Evolutionary conservation across 1,140 invertebrate genomes (phyloP).

Genomic region (Mycetomoellerius zeteki): DNA sequence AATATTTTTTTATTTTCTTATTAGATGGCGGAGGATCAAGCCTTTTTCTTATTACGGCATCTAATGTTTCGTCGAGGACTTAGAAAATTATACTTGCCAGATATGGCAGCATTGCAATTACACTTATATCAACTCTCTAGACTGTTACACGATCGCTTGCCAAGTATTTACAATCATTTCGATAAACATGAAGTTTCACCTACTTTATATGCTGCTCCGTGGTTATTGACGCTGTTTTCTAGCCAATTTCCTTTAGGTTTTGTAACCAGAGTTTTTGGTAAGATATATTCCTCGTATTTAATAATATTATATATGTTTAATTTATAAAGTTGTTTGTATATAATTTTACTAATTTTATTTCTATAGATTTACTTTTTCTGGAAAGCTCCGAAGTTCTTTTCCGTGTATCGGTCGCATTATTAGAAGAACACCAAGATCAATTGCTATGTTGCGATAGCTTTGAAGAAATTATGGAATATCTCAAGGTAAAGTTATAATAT

Average conservation of each 20-base stretch:
- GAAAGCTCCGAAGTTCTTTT: slow-evolving; percentile 96
- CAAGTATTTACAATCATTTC: slow-evolving; percentile 95
- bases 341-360: slow-evolving; percentile 60
- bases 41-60: slow-evolving; percentile 95
- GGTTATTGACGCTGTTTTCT: slow-evolving; percentile 98
- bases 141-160: slow-evolving; percentile 95
- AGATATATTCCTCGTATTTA: slow-evolving; percentile 72
- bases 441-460: slow-evolving; percentile 95
- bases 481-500: slow-evolving; percentile 90
- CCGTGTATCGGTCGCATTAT: slow-evolving; percentile 94
- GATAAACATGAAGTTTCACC: slow-evolving; percentile 96
- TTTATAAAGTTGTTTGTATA: slow-evolving; percentile 28
- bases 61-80: slow-evolving; percentile 96
- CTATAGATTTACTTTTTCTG: slow-evolving; percentile 95
- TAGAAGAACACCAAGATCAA: slow-evolving; percentile 94
- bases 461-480: slow-evolving; percentile 97
- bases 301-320: background rate
- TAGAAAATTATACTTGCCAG: slow-evolving; percentile 95
- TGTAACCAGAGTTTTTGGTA: slow-evolving; percentile 97
- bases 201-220: slow-evolving; percentile 97
- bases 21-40: slow-evolving; percentile 96
- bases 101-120: slow-evolving; percentile 97
- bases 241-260: slow-evolving; percentile 98
- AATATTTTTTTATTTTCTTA: slow-evolving; percentile 74
- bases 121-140: slow-evolving; percentile 97